Evolutionary conservation across 2,888 invertebrate genomes (phyloP).

Genomic region (Apomyelois bistriatella): DNA sequence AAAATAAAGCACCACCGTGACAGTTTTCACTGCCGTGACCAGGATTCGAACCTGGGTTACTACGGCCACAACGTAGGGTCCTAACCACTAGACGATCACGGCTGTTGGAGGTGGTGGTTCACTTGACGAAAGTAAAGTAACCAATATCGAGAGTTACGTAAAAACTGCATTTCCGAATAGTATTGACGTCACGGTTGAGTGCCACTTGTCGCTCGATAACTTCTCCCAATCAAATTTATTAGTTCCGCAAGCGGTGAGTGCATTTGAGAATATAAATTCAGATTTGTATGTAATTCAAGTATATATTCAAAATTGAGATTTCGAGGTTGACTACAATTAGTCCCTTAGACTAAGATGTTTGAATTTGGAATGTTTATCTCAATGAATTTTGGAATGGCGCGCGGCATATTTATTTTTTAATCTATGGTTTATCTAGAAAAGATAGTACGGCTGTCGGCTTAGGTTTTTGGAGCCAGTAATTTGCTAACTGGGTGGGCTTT

Average conservation of each 20-base stretch:
- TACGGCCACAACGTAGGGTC: slow-evolving; percentile 87
- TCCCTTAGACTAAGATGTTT: no score
- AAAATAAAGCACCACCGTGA: slow-evolving; percentile 42
- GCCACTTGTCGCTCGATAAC: background rate
- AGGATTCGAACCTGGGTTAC: slow-evolving; percentile 89
- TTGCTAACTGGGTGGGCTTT: no score
- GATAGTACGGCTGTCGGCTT: no score
- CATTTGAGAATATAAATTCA: background rate
- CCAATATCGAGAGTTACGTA: slow-evolving; percentile 6
- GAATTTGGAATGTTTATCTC: no score
- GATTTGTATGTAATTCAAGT: background rate
- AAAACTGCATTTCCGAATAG: background rate
- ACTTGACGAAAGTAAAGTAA: slow-evolving; percentile 19
- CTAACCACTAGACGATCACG: slow-evolving; percentile 88
- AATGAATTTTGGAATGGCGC: no score
- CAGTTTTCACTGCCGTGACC: slow-evolving; percentile 79
- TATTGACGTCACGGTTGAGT: background rate
- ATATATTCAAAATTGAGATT: no score
- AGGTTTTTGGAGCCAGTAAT: no score
- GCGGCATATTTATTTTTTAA: no score
- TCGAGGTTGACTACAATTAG: no score
- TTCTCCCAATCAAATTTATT: slow-evolving; percentile 6
- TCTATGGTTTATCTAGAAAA: no score
- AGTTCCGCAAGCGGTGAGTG: background rate
- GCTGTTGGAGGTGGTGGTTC: slow-evolving; percentile 50